These are phyloP conservation scores for Microplitis demolitor DNA, from an alignment of 1,140 invertebrate genomes.

Conservation along the genomic window DNA sequence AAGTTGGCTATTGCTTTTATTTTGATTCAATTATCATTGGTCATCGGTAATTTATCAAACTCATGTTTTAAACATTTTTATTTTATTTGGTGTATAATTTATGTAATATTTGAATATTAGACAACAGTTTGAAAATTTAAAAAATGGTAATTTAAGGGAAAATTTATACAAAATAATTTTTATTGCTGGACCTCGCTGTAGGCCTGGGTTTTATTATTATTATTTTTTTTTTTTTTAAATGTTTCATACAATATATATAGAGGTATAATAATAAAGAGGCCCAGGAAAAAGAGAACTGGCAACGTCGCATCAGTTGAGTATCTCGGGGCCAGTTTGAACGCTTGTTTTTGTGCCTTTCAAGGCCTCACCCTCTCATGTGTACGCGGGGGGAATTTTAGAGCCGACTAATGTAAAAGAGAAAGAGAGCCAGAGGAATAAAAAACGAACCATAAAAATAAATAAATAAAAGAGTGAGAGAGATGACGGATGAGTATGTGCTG, in stretches of 20 bases:
- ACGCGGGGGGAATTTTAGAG: slow-evolving; percentile 9
- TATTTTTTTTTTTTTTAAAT: too few relatives aligned
- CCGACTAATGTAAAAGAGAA: slow-evolving; percentile 3
- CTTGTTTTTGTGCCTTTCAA: slow-evolving; percentile 48
- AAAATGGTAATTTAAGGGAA: not conserved
- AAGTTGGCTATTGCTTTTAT: too few relatives aligned
- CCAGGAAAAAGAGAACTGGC: slow-evolving; percentile 10
- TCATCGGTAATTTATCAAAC: too few relatives aligned
- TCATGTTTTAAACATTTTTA: too few relatives aligned
- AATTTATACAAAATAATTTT: slow-evolving; percentile 17
- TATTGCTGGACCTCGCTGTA: not conserved
- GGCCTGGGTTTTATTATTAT: too few relatives aligned
- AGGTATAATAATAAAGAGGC: not conserved
- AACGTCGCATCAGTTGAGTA: slow-evolving; percentile 12
- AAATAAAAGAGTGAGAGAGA: not conserved
- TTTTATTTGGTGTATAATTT: too few relatives aligned
- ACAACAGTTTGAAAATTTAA: too few relatives aligned
- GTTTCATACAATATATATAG: not conserved
- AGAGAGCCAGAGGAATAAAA: not conserved
- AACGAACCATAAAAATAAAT: not conserved
- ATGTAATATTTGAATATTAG: too few relatives aligned
- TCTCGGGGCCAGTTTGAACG: slow-evolving; percentile 30
- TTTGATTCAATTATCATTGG: too few relatives aligned
- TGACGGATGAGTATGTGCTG: not conserved
- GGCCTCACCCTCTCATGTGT: slow-evolving; percentile 39